Base-by-base conservation (phyloP, 2,113 vertebrate species). In the Helogale parvula region DNA sequence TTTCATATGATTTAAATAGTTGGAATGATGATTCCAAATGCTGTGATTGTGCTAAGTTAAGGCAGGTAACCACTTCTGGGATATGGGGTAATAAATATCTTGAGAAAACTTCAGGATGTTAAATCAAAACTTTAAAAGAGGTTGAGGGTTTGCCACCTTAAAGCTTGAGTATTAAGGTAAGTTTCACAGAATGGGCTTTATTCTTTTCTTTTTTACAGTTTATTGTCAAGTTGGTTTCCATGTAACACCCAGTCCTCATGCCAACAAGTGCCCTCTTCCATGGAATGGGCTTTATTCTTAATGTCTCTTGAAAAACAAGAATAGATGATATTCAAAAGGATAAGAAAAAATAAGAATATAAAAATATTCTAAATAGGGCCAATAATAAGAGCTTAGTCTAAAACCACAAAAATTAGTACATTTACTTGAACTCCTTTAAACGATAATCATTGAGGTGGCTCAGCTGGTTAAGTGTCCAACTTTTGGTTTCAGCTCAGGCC, bases 341-440 rank as follows among this genome's bases (percentile, higher is more conserved):
- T 88, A 72, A 87, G 29, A 63, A 71, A 91, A 82, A 82, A 38
- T 23, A 41, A 68, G 13, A 33, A 54, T n/a, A 82, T 17, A 33
- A 57, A 65, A 82, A 35, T 7, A 85, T 57, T 85, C 23, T 35
- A 9, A 90, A 77, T 35, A 79, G 52, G 74, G 33, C 8, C 91
- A 50, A 81, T 79, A 90, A 63, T n/a, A 81, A 72, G 41, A 60
- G 77, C 25, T 65, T 94, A 27, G n/a, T 71, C 27, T 71, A 54
- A 91, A 60, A 47, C 7, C 63, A 66, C 45, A 41, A 63, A 90
- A 87, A 31, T 35, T 19, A 84, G n/a, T 25, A 83, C 9, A 72
- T 33, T 60, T 35, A 94, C n/a, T 84, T 35, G 35, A 90, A 65
- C 50, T 84, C 31, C 35, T 85, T 94, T 91, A 85, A 95, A 95